A percentile compares a stretch with the other conserved stretches of the same genome.
phyloP scores from a whole-genome alignment of 2,113 vertebrate genomes.

The Rhinichthys klamathensis region DNA sequence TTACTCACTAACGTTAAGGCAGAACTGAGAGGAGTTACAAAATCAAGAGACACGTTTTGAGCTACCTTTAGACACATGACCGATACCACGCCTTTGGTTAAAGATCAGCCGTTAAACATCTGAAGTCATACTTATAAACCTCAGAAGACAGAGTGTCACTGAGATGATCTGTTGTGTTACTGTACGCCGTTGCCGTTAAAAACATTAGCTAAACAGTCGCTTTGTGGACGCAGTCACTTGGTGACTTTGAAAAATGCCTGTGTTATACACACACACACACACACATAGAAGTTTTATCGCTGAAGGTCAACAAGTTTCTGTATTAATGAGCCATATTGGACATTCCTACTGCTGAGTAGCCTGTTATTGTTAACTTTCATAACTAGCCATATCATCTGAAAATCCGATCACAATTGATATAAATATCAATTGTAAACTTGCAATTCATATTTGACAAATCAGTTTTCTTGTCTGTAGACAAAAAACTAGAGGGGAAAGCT shows the following conservation, averaged over 20 bases:
- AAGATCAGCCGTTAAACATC: conserved; percentile 22
- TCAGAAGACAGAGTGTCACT: neutral
- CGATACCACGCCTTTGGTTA: neutral
- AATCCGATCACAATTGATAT: neutral
- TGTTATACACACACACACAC: neutral
- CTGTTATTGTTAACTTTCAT: neutral
- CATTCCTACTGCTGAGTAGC: neutral
- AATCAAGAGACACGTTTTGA: neutral
- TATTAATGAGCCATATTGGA: neutral
- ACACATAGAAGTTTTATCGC: neutral
- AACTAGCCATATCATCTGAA: neutral
- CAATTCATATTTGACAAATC: neutral
- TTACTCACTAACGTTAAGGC: neutral
- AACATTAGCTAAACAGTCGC: conserved; percentile 11
- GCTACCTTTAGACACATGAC: conserved; percentile 9
- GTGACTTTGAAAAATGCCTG: neutral
- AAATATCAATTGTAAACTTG: neutral
- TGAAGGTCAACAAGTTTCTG: neutral
- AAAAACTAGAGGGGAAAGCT: neutral
- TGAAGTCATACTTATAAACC: neutral
- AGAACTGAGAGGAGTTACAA: conserved; percentile 32
- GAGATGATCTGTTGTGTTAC: conserved; percentile 7
- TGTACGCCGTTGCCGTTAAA: neutral
- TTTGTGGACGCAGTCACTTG: neutral
- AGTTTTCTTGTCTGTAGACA: neutral